Conservation (phyloP, 1,140 invertebrate species). For the Belonocnema kinseyi region DNA sequence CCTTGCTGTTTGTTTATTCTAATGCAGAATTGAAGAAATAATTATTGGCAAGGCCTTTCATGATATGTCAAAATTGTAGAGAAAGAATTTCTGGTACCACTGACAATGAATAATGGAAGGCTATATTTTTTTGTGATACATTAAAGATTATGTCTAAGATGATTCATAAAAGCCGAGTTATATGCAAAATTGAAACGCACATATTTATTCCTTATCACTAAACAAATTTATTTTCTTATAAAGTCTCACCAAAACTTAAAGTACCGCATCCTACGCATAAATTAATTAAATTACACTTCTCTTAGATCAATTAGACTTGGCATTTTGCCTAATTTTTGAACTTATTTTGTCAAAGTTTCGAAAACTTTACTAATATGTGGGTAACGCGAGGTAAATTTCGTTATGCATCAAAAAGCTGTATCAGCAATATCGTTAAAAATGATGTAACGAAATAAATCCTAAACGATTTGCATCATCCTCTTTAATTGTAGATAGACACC, state of each 20-base stretch:
- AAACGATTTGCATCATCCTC: slow-evolving; percentile 52
- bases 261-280: not conserved
- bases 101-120: too few relatives aligned
- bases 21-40: not conserved
- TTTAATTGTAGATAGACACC: slow-evolving; percentile 69
- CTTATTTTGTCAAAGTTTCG: not conserved
- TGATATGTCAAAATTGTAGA: not conserved
- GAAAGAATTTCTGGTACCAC: not conserved
- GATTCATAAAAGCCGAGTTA: too few relatives aligned
- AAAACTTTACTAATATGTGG: not conserved
- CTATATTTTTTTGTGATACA: too few relatives aligned
- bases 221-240: not conserved
- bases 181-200: slow-evolving; percentile 4
- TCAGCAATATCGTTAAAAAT: not conserved
- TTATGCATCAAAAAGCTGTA: slow-evolving; percentile 13
- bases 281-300: not conserved
- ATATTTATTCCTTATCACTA: too few relatives aligned
- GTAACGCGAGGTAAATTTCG: slow-evolving; percentile 1
- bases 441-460: slow-evolving; percentile 10
- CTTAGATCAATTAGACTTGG: not conserved
- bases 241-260: not conserved
- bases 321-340: not conserved
- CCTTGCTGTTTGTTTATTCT: not conserved
- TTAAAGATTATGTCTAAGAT: too few relatives aligned
- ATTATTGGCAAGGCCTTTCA: not conserved